Conservation (phyloP, 2,113 vertebrate genomes). For the Melanotaenia duboulayi region DNA sequence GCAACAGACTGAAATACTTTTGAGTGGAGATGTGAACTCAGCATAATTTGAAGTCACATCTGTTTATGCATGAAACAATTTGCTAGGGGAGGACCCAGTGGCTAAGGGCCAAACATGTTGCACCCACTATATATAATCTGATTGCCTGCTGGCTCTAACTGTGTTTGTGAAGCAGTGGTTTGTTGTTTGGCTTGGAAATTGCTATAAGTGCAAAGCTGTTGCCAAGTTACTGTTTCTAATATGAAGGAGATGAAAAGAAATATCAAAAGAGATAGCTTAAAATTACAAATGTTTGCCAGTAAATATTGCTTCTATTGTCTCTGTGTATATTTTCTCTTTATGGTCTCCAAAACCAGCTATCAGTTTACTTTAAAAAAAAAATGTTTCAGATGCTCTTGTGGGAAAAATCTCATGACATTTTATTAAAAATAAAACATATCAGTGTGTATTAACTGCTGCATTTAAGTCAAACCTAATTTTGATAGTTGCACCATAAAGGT, state of each 20-base stretch:
- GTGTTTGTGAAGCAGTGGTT: constrained; percentile 51
- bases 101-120: constrained; percentile 50
- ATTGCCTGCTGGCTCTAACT: constrained; percentile 36
- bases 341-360: constrained; percentile 14
- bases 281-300: constrained; percentile 36
- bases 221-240: constrained; percentile 56
- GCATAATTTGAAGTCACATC: constrained; percentile 46
- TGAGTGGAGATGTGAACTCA: constrained; percentile 36
- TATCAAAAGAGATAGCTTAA: constrained; percentile 47
- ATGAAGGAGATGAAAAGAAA: constrained; percentile 38
- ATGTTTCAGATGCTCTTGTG: neutral
- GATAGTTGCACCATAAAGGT: neutral
- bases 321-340: constrained; percentile 22
- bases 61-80: constrained; percentile 49
- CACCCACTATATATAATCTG: constrained; percentile 36
- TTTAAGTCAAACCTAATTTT: neutral
- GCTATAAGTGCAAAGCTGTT: constrained; percentile 40
- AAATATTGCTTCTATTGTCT: neutral
- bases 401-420: neutral
- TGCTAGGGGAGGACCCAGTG: constrained; percentile 29
- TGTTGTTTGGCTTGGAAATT: constrained; percentile 53
- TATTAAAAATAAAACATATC: neutral
- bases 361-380: constrained; percentile 7
- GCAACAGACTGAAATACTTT: neutral
- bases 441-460: neutral